A percentile compares a stretch with the other conserved stretches of the same genome.
Conservation (phyloP, 2,113 vertebrate genomes). For the Meleagris gallopavo region DNA sequence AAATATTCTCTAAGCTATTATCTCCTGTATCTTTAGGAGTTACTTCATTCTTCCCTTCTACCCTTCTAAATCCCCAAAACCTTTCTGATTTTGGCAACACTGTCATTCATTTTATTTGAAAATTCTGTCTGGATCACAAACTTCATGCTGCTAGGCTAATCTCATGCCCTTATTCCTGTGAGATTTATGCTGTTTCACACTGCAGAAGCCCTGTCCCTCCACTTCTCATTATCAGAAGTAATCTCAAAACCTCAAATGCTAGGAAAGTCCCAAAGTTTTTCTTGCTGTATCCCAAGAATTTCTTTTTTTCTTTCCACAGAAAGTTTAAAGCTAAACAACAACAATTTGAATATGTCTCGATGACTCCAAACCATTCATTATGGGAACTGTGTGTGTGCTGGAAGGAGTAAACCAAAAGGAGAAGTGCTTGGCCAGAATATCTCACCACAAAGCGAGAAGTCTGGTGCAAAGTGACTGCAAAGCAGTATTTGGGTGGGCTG, state of each 20-base stretch:
- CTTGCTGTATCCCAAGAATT: background rate
- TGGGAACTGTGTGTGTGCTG: background rate
- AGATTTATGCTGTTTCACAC: conserved; percentile 23
- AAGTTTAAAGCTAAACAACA: background rate
- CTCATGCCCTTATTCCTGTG: conserved; percentile 19
- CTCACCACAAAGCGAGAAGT: background rate
- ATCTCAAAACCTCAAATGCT: background rate
- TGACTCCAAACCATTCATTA: background rate
- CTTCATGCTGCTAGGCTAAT: background rate
- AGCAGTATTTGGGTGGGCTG: background rate
- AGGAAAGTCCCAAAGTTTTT: background rate
- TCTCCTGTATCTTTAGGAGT: background rate
- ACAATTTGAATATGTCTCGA: background rate
- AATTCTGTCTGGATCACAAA: background rate
- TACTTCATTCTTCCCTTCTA: background rate
- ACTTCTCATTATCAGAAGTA: background rate
- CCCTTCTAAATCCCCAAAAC: background rate
- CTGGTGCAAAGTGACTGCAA: background rate
- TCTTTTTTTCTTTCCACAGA: background rate
- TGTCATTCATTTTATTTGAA: conserved; percentile 24
- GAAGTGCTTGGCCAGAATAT: background rate
- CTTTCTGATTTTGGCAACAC: conserved; percentile 14
- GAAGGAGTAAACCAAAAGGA: background rate
- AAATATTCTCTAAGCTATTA: background rate
- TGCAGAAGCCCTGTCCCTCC: background rate